Evolutionary conservation across 2,797 vertebrate genomes (phyloP), one percentile per base, ranked within the genome.

Genomic region (Synaphobranchus kaupii): DNA sequence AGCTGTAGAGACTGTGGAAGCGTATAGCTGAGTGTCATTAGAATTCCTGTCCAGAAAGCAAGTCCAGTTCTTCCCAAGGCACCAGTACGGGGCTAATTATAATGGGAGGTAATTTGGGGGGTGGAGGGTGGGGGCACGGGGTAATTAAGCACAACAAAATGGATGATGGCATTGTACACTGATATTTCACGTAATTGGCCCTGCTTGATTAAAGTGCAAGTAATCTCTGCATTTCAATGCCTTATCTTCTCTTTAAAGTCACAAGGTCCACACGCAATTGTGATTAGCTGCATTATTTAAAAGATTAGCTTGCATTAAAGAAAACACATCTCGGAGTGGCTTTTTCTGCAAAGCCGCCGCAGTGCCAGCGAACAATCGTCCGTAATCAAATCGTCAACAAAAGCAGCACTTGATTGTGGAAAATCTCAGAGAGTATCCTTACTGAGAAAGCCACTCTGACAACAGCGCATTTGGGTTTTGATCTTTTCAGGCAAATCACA

Each of bases 121-220:
- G 50, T 50, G 50, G 50, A 6, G 50, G 54, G 54, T 15, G 60
- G 60, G 60, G 22, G 60, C 9, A n/a, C 1, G 25, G 7, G 76
- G 20, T 50, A 80, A 80, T 80, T 80, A 80, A 80, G 39, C 76
- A 80, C 39, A 80, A 80, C 76, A 80, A 48, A 80, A 80, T 80
- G 44, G 76, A 80, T 80, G 73, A 78, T 78, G 73, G 48, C 39
- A 80, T 48, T 80, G 44, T 48, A 47, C 76, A 80, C 10, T 48
- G 44, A 25, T 80, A 80, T 80, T 80, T 80, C 44, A 80, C 39
- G 22, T 80, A 80, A 80, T 80, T 48, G 76, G 44, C 22, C 76
- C 7, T 9, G 39, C 76, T 80, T 80, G 44, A 80, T 80, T 80
- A 80, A 80, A 80, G 71, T 44, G 71, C 71, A 10, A 80, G 76